Conservation (phyloP, 2,888 invertebrate species). For the Auanema freiburgensis region DNA sequence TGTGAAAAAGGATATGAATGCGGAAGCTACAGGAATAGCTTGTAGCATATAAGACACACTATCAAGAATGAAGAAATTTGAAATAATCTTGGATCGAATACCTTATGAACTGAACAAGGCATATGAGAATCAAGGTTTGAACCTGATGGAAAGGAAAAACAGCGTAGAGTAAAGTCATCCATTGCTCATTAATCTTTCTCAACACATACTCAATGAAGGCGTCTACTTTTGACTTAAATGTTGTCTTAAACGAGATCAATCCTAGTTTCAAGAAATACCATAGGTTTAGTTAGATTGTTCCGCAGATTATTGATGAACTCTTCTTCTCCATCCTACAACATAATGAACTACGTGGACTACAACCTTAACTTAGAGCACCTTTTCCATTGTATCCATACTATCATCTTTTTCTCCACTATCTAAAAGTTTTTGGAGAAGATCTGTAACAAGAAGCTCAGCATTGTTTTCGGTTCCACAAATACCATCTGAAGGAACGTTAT, state of each 20-base stretch:
- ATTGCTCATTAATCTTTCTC: conserved; percentile 50
- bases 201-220: conserved; percentile 49
- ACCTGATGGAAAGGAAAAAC: conserved; percentile 57
- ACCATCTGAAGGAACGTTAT: conserved; percentile 10
- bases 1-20: conserved; percentile 44
- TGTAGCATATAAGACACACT: conserved; percentile 43
- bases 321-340: background rate
- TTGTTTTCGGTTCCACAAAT: background rate
- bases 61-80: too few relatives aligned
- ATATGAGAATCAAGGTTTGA: conserved; percentile 54
- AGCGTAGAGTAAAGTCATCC: conserved; percentile 38
- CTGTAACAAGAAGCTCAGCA: background rate
- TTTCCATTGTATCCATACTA: too few relatives aligned
- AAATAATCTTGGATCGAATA: too few relatives aligned
- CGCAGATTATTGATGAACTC: background rate
- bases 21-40: conserved; percentile 41
- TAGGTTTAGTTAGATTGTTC: background rate
- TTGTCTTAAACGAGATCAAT: too few relatives aligned
- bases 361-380: too few relatives aligned
- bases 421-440: background rate
- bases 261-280: too few relatives aligned
- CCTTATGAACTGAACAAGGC: conserved; percentile 56
- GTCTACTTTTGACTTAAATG: conserved; percentile 23
- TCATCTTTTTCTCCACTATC: background rate
- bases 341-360: too few relatives aligned